Percentiles rank a stretch among this genome's conserved stretches.
phyloP scores from a whole-genome alignment of 2,113 vertebrate genomes.

The Triplophysa dalaica region DNA sequence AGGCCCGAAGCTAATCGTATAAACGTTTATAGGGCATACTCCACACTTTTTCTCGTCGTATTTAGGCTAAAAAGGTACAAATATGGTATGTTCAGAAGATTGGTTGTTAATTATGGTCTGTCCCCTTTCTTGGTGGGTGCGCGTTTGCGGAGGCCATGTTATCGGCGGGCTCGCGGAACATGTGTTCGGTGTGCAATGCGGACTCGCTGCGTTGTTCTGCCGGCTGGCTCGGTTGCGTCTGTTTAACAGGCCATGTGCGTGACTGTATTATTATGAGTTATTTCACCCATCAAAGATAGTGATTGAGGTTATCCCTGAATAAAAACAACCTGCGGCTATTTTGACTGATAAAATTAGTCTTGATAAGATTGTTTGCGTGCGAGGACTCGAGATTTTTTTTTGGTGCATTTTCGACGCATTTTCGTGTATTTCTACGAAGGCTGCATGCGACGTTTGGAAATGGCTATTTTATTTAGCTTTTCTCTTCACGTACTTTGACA shows the following conservation, averaged over 20 bases:
- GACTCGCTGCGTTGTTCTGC: background rate
- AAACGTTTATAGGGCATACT: background rate
- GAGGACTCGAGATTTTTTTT: too few species aligned
- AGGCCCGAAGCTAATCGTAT: conserved; percentile 6
- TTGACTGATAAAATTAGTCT: too few species aligned
- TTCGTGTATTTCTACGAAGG: too few species aligned
- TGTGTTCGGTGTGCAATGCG: conserved; percentile 24
- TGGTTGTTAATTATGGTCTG: background rate
- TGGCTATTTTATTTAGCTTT: background rate
- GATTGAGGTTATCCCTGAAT: too few species aligned
- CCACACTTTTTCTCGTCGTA: too few species aligned
- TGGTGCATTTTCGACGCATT: too few species aligned
- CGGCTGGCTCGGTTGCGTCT: background rate
- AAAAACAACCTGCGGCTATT: too few species aligned
- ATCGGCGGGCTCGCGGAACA: background rate
- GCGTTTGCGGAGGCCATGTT: conserved; percentile 4
- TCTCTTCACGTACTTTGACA: background rate
- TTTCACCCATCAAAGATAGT: too few species aligned
- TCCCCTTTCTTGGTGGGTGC: background rate
- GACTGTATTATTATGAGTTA: too few species aligned
- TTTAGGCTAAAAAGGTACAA: background rate
- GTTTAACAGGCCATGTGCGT: background rate
- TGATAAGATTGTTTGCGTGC: too few species aligned
- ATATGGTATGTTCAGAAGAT: background rate
- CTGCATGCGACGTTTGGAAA: too few species aligned